phyloP scores from a whole-genome alignment of 2,797 vertebrate genomes.

The Acanthurus tractus region DNA sequence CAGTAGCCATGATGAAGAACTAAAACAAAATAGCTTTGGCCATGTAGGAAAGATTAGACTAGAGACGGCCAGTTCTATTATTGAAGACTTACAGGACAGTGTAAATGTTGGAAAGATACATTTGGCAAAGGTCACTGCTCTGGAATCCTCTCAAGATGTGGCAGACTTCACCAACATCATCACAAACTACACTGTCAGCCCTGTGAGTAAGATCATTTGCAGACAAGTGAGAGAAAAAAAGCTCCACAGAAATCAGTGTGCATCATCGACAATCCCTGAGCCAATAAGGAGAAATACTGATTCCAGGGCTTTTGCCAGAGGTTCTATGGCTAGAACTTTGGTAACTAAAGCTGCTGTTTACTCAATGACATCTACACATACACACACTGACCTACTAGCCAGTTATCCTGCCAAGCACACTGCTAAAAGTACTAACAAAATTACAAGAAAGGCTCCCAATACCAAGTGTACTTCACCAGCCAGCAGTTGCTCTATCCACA shows the following conservation, averaged over 20 bases:
- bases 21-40: conserved; percentile 59
- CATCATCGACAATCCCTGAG: conserved; percentile 18
- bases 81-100: conserved; percentile 14
- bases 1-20: neutral
- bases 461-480: conserved; percentile 51
- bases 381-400: conserved; percentile 29
- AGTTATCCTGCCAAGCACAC: conserved; percentile 48
- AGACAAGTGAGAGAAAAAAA: conserved; percentile 42
- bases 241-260: conserved; percentile 22
- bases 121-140: conserved; percentile 12
- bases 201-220: conserved; percentile 28
- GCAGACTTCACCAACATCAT: conserved; percentile 2
- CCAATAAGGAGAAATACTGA: conserved; percentile 39
- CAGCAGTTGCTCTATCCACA: conserved; percentile 31
- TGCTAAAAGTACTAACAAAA: conserved; percentile 41
- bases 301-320: conserved; percentile 35
- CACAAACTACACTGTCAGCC: conserved; percentile 21
- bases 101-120: conserved; percentile 9
- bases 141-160: conserved; percentile 27
- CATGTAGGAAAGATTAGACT: conserved; percentile 84
- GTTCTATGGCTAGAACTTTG: conserved; percentile 31
- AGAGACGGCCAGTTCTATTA: conserved; percentile 43
- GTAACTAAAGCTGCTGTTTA: conserved; percentile 48
- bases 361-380: conserved; percentile 22
- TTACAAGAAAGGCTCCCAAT: conserved; percentile 28